Evolutionary conservation across 2,797 vertebrate genomes (phyloP), one percentile per base, ranked within the genome.

Genomic region (Phrynocephalus vlangalii): DNA sequence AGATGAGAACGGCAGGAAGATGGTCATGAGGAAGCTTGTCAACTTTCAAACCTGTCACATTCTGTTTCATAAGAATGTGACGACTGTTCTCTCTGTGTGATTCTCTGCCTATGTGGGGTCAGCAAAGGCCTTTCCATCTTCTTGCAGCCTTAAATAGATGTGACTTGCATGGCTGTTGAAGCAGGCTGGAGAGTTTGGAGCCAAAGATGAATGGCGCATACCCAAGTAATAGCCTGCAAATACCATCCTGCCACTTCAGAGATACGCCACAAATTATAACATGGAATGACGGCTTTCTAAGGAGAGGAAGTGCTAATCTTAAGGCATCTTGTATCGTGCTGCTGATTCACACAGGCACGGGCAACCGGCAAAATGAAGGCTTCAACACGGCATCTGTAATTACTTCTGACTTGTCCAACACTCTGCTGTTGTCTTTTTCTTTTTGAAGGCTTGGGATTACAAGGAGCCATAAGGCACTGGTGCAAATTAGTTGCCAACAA

Each of bases 11-110:
- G 77, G 3, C 0, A 4, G 89, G 90, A 77, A n/a, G 85, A 88
- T 50, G 87, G 79, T 48, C 79, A 38, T 56, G 87, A 85, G 80
- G 86, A 8, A 60, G 4, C 89, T 93, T 94, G 91, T 93, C 86
- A 79, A 1, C 85, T 90, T 89, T 48, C 83, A 77, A 63, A 87
- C 82, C 60, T 15, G 63, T 18, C 20, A 11, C 26, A 50, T 88
- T 81, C 9, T 7, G 86, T 90, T 89, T 91, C 92, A 94, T 82
- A 85, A 92, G 88, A 68, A 89, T 0, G 30, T 63, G n/a, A 38
- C 30, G 0, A 22, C 68, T 88, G 67, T 85, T 7, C 26, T 38
- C 87, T 26, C 52, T 81, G 18, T 63, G 20, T 76, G 33, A 50
- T 2, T 86, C 70, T 90, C 86, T 67, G n/a, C 80, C 90, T 79